Evolutionary conservation across 2,113 vertebrate genomes (phyloP), one percentile per base, ranked within the genome.

Genomic region (Nyctibius bracteatus): DNA sequence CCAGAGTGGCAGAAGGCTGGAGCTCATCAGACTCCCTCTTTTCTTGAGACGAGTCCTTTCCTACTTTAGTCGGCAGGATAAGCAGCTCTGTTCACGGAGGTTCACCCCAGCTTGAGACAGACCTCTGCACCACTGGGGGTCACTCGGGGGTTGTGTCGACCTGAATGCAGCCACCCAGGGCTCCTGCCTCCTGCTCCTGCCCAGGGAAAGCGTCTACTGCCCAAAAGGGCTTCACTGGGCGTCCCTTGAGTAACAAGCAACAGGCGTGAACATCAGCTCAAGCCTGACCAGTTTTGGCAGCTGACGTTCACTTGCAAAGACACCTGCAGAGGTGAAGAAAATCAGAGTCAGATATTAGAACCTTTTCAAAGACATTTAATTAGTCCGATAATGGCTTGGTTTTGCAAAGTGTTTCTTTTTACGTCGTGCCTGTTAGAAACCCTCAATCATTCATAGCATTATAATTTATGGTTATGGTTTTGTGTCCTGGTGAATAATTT

Each of bases 401-500:
- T 92, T 86, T 2, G 4, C 41, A 82, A 82, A 93, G 72, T 68
- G 25, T 47, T 93, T 91, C 49, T 78, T 94, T 94, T 86, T 84
- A 24, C 9, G 1, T 74, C 21, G 33, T 70, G 35, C 71, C 31
- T n/a, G 18, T 85, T 95, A 89, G 65, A 95, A 95, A 88, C 54
- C 43, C 46, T 89, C 93, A 84, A 47, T 95, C 88, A 81, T 93
- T 95, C 73, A 66, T 75, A 89, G 19, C 39, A 80, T 80, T 87
- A 46, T 89, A 93, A 93, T 96, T 94, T 63, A 91, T 81, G 44
- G 55, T 91, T 95, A 83, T 0, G 0, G 25, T 63, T 94, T 83
- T 86, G 28, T 70, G 82, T 94, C 90, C 86, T 2, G 0, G 75
- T 95, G 91, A 96, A 95, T 91, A 95, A 94, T 96, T 94, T 88